phyloP scores from a whole-genome alignment of 2,797 vertebrate species.

The Nasua narica region DNA sequence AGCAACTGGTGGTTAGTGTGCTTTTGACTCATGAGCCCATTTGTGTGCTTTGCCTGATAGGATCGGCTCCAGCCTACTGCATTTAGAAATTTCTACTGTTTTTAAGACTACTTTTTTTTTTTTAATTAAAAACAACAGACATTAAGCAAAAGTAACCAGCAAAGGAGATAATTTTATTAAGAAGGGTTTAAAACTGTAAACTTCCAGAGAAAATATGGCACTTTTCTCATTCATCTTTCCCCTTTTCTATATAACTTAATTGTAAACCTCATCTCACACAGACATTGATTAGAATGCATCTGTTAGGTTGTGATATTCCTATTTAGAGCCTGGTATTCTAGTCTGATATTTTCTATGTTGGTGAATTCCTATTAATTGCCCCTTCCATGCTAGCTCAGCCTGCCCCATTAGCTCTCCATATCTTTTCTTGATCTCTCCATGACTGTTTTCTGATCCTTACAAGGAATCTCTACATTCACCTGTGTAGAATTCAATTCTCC shows the following conservation, averaged over 20 bases:
- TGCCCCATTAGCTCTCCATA: too few relatives aligned
- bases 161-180: conserved; percentile 18
- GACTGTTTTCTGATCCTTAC: background rate
- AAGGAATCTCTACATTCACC: background rate
- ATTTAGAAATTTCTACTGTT: conserved; percentile 16
- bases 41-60: background rate
- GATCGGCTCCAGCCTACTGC: background rate
- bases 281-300: background rate
- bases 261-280: background rate
- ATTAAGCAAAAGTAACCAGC: conserved; percentile 1
- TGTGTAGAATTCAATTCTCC: background rate
- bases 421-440: background rate
- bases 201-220: background rate
- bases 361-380: background rate
- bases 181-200: background rate
- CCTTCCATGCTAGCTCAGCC: too few relatives aligned
- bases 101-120: background rate
- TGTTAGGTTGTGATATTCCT: background rate
- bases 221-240: background rate
- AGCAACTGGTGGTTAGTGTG: background rate
- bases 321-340: background rate
- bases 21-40: background rate
- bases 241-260: background rate
- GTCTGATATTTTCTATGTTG: background rate
- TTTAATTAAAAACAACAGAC: conserved; percentile 22